Evolutionary conservation across 2,888 invertebrate genomes (phyloP).

Genomic region (Phalera bucephala): DNA sequence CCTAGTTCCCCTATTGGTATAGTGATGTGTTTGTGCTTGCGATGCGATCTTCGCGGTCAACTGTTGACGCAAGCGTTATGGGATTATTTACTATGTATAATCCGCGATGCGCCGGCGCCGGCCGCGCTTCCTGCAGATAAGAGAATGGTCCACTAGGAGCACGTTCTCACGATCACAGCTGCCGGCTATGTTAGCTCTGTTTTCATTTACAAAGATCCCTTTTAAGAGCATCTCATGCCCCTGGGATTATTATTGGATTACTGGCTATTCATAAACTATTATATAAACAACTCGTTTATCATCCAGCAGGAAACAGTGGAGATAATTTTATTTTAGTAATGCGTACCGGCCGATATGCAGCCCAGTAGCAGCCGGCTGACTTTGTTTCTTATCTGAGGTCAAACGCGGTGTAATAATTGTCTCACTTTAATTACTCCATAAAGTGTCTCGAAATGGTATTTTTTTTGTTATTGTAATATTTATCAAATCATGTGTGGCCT

Average conservation of each 20-base stretch:
- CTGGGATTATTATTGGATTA: constrained; percentile 15
- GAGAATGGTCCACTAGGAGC: constrained; percentile 55
- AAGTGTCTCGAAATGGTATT: constrained; percentile 32
- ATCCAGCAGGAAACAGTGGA: constrained; percentile 46
- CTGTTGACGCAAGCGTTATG: constrained; percentile 47
- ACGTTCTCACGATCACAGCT: constrained; percentile 53
- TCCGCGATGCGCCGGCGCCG: constrained; percentile 62
- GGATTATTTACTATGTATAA: constrained; percentile 54
- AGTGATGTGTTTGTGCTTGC: no score
- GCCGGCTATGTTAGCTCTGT: constrained; percentile 13
- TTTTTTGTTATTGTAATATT: constrained; percentile 27
- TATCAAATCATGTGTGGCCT: constrained; percentile 26
- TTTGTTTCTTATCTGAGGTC: constrained; percentile 56
- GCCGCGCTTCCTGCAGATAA: constrained; percentile 75
- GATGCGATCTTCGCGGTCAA: no score
- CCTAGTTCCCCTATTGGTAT: no score
- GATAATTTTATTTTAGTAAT: constrained; percentile 56
- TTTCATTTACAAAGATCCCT: not conserved
- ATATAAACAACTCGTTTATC: constrained; percentile 48
- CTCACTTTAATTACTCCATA: constrained; percentile 45
- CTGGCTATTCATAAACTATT: constrained; percentile 39
- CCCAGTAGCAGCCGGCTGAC: constrained; percentile 38
- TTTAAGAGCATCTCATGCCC: constrained; percentile 1
- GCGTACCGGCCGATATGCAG: constrained; percentile 27
- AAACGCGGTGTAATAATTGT: constrained; percentile 42